A percentile compares a stretch with the other conserved stretches of the same genome.
phyloP scores from a whole-genome alignment of 2,797 vertebrate species.

The Stomatorhinus walkeri region DNA sequence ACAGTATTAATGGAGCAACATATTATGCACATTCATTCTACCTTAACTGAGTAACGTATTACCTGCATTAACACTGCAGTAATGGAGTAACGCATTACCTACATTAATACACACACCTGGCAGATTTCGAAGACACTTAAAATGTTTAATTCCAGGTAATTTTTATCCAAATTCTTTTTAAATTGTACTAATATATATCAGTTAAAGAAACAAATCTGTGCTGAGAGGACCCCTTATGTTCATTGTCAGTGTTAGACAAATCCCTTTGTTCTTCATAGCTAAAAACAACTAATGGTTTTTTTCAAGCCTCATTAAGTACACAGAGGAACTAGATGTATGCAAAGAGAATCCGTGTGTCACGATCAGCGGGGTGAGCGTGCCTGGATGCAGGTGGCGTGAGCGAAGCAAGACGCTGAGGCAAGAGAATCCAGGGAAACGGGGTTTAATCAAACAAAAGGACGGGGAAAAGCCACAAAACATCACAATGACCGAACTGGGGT shows the following conservation, averaged over 20 bases:
- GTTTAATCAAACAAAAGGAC: no score
- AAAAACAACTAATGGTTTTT: conserved; percentile 16
- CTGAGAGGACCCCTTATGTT: not conserved
- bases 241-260: not conserved
- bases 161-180: not conserved
- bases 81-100: not conserved
- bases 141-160: not conserved
- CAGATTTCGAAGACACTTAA: not conserved
- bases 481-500: no score
- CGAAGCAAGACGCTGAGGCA: no score
- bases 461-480: no score
- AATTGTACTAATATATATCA: not conserved
- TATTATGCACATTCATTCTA: not conserved
- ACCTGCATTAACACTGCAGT: not conserved
- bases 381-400: no score
- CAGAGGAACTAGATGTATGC: not conserved
- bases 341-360: not conserved
- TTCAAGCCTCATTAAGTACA: conserved; percentile 28
- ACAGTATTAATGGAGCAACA: not conserved
- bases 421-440: no score
- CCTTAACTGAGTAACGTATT: not conserved
- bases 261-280: conserved; percentile 5
- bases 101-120: not conserved
- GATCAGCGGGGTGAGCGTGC: no score
- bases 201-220: conserved; percentile 2